phyloP scores from a whole-genome alignment of 2,888 invertebrate species.

The Dione juno region DNA sequence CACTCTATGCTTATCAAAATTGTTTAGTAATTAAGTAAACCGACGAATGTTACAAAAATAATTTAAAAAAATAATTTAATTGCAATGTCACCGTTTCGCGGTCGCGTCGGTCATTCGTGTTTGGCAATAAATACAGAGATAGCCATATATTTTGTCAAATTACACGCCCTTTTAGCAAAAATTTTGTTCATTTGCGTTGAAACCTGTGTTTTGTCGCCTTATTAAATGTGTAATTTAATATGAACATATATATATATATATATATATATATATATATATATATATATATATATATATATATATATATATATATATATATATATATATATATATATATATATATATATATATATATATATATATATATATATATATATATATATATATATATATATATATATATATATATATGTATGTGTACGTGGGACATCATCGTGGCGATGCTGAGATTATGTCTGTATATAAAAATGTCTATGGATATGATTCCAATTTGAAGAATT shows the following conservation, averaged over 20 bases:
- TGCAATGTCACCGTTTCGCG: background rate
- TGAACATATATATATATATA: background rate
- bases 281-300: too few species aligned
- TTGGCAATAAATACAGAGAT: slow-evolving; percentile 20
- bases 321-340: too few species aligned
- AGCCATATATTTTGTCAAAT: slow-evolving; percentile 35
- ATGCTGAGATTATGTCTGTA: too few species aligned
- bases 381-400: too few species aligned
- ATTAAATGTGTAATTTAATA: slow-evolving; percentile 14
- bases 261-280: too few species aligned
- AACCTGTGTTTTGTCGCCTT: slow-evolving; percentile 20
- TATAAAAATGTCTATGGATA: too few species aligned
- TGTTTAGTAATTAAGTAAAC: background rate
- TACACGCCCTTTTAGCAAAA: slow-evolving; percentile 24
- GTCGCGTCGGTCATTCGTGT: slow-evolving; percentile 7
- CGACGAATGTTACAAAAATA: background rate
- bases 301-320: too few species aligned
- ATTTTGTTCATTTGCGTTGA: slow-evolving; percentile 28
- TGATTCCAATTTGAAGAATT: too few species aligned
- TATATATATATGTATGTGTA: too few species aligned
- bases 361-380: too few species aligned
- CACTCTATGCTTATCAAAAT: background rate
- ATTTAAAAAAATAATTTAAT: background rate
- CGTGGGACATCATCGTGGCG: too few species aligned
- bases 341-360: too few species aligned